Evolutionary conservation across 2,113 vertebrate species (phyloP).

Genomic region (Chiloscyllium plagiosum): DNA sequence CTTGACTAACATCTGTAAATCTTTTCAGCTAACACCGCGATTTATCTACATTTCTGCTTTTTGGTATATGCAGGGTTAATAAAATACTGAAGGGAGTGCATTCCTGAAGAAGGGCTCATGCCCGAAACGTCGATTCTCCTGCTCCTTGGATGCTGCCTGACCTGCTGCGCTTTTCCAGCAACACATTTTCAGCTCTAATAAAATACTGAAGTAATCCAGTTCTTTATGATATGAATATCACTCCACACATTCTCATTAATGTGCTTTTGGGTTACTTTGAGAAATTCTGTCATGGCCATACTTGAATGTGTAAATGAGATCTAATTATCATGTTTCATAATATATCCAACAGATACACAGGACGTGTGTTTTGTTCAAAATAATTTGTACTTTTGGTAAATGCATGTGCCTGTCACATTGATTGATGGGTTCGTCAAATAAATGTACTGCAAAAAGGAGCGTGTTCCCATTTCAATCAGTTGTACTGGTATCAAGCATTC

Average conservation of each 20-base stretch:
- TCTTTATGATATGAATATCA: not conserved
- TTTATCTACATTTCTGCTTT: not conserved
- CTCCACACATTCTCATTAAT: not conserved
- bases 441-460: not conserved
- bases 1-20: not conserved
- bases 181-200: not conserved
- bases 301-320: not conserved
- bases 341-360: not conserved
- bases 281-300: not conserved
- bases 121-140: too few relatives aligned
- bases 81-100: not conserved
- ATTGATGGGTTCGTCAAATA: constrained; percentile 21
- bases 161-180: too few relatives aligned
- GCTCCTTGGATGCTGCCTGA: too few relatives aligned
- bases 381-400: not conserved
- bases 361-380: not conserved
- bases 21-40: not conserved
- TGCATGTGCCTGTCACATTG: not conserved
- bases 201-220: not conserved
- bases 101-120: too few relatives aligned
- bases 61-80: not conserved
- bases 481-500: not conserved
- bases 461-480: not conserved
- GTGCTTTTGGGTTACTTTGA: not conserved
- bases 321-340: constrained; percentile 20